Percentiles rank a stretch among this genome's conserved stretches.
These are phyloP conservation scores for Eptesicus fuscus DNA, from an alignment of 2,113 vertebrate species.

Conservation along the genomic window DNA sequence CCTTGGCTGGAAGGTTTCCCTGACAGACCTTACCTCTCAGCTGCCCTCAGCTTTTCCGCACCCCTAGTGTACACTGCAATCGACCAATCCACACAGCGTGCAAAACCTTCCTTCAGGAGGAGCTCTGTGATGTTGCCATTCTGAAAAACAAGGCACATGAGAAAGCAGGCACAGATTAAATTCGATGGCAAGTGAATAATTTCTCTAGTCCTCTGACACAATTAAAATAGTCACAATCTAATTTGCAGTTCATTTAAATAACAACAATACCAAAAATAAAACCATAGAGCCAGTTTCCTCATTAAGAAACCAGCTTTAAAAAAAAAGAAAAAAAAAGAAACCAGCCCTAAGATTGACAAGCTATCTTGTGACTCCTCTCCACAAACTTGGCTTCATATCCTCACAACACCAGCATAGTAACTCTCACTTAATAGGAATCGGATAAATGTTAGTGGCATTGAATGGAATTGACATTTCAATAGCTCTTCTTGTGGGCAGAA, in stretches of 20 bases:
- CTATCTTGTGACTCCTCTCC: neutral
- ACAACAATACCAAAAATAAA: neutral
- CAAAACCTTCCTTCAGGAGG: conserved; percentile 95
- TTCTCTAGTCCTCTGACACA: neutral
- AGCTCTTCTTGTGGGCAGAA: conserved; percentile 54
- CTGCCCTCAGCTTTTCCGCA: conserved; percentile 93
- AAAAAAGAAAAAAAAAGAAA: neutral
- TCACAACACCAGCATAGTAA: neutral
- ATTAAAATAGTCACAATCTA: neutral
- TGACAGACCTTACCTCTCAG: conserved; percentile 85
- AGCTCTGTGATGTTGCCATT: conserved; percentile 98
- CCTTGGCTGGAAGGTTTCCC: neutral
- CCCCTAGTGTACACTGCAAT: conserved; percentile 96
- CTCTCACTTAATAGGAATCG: neutral
- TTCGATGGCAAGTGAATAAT: neutral
- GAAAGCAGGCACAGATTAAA: conserved; percentile 2
- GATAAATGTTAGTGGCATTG: conserved; percentile 39
- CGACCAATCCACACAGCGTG: conserved; percentile 98
- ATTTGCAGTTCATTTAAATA: neutral
- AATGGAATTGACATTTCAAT: conserved; percentile 57
- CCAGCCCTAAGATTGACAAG: neutral
- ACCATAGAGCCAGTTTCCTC: neutral
- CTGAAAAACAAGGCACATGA: conserved; percentile 70
- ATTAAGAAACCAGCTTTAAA: neutral
- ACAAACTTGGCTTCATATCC: neutral